Conservation (phyloP, 2,797 vertebrate genomes). For the Macrochelys suwanniensis region DNA sequence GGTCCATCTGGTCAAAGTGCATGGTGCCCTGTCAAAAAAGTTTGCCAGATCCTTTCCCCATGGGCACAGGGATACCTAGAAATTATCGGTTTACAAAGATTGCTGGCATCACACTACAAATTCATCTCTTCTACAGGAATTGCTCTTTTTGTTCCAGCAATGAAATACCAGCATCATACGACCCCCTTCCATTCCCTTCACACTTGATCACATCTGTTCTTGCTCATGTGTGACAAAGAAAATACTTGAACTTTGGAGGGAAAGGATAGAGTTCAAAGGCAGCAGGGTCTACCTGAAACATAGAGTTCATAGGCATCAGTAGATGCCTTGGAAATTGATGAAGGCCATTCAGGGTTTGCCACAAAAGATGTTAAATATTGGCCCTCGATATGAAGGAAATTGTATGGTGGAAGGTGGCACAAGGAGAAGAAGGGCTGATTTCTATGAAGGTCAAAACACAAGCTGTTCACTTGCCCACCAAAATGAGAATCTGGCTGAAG, state of each 20-base stretch:
- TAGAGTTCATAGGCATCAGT: rapidly evolving
- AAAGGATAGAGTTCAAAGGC: constrained; percentile 25
- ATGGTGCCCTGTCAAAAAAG: neutral
- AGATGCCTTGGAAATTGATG: neutral
- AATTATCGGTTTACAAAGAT: neutral
- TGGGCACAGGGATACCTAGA: rapidly evolving
- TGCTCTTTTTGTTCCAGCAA: neutral
- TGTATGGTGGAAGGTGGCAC: neutral
- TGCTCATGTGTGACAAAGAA: constrained; percentile 31
- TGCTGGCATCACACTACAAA: neutral
- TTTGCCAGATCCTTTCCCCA: neutral
- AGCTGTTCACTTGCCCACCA: neutral
- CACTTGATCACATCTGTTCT: constrained; percentile 48
- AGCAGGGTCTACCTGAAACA: rapidly evolving
- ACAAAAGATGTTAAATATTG: neutral
- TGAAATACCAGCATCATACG: neutral
- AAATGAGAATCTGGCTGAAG: neutral
- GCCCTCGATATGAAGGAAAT: neutral
- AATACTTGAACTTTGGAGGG: neutral
- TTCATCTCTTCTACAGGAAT: neutral
- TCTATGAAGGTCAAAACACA: neutral
- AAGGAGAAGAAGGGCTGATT: neutral
- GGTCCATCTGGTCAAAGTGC: rapidly evolving
- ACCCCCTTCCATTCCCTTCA: constrained; percentile 12
- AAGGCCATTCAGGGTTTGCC: neutral